Percentiles rank a stretch among this genome's conserved stretches.
Conservation (phyloP, 2,797 vertebrate species). For the Holocentrus rufus region DNA sequence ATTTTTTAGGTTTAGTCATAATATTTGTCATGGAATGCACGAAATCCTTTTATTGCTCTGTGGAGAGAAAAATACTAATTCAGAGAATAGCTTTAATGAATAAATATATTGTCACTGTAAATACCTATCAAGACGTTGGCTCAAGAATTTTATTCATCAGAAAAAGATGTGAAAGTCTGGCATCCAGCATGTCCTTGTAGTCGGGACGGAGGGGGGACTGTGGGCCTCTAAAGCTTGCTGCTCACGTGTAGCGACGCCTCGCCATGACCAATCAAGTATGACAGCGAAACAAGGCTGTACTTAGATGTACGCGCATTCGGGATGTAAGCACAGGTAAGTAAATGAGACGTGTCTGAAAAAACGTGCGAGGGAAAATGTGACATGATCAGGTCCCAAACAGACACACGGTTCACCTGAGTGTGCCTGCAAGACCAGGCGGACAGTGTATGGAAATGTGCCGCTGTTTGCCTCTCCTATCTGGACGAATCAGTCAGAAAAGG, state of each 20-base stretch:
- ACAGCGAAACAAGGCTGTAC: constrained; percentile 17
- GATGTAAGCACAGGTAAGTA: constrained; percentile 2
- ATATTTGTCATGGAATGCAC: neutral
- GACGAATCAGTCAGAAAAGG: constrained; percentile 34
- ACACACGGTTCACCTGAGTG: constrained; percentile 13
- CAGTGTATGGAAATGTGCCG: constrained; percentile 1
- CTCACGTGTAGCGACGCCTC: constrained; percentile 10
- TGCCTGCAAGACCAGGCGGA: neutral
- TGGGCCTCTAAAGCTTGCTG: constrained; percentile 27
- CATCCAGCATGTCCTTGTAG: constrained; percentile 22
- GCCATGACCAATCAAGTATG: neutral
- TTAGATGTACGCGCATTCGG: constrained; percentile 4
- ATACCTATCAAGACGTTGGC: constrained; percentile 7
- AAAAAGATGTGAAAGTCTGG: constrained; percentile 3
- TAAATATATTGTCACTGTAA: no score
- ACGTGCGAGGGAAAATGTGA: neutral
- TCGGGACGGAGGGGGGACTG: neutral
- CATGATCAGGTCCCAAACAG: neutral
- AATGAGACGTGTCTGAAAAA: constrained; percentile 1
- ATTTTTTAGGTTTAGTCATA: no score
- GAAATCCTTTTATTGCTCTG: neutral
- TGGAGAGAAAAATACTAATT: neutral
- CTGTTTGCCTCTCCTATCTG: constrained; percentile 29
- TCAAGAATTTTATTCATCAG: constrained; percentile 6
- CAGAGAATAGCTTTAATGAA: neutral